Evolutionary conservation across 2,888 invertebrate species (phyloP).

Genomic region (Germaria angustata): DNA sequence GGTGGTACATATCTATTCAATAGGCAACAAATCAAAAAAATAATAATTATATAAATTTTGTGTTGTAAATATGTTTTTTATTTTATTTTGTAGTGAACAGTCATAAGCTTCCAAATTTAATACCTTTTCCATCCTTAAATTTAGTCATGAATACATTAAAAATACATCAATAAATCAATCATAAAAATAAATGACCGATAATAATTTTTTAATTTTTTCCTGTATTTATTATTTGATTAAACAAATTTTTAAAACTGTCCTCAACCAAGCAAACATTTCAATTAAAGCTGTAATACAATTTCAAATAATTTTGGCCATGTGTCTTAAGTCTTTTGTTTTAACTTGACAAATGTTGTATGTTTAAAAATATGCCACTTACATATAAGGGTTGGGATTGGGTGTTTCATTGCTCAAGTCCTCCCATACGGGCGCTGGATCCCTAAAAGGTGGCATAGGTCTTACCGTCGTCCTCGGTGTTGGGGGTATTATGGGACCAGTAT

Average conservation of each 20-base stretch:
- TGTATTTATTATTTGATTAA: not conserved
- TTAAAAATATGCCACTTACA: slow-evolving; percentile 78
- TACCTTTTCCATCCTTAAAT: no score
- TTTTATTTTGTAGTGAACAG: not conserved
- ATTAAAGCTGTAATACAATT: no score
- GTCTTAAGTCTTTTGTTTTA: not conserved
- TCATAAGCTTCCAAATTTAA: no score
- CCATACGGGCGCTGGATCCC: slow-evolving; percentile 84
- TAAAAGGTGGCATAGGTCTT: slow-evolving; percentile 81
- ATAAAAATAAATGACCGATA: not conserved
- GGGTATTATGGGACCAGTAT: slow-evolving; percentile 83
- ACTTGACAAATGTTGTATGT: not conserved
- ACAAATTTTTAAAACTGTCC: no score
- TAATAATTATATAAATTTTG: slow-evolving; percentile 21
- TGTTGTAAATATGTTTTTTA: slow-evolving; percentile 42
- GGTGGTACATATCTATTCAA: slow-evolving; percentile 77
- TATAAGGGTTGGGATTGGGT: slow-evolving; percentile 83
- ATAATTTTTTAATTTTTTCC: no score
- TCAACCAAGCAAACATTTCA: no score
- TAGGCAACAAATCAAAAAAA: slow-evolving; percentile 6
- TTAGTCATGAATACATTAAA: no score
- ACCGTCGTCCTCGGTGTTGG: slow-evolving; percentile 81
- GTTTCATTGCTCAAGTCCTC: slow-evolving; percentile 82
- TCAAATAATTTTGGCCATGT: no score
- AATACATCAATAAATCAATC: slow-evolving; percentile 3